phyloP scores from a whole-genome alignment of 1,140 invertebrate species.

The Zaprionus inermis region DNA sequence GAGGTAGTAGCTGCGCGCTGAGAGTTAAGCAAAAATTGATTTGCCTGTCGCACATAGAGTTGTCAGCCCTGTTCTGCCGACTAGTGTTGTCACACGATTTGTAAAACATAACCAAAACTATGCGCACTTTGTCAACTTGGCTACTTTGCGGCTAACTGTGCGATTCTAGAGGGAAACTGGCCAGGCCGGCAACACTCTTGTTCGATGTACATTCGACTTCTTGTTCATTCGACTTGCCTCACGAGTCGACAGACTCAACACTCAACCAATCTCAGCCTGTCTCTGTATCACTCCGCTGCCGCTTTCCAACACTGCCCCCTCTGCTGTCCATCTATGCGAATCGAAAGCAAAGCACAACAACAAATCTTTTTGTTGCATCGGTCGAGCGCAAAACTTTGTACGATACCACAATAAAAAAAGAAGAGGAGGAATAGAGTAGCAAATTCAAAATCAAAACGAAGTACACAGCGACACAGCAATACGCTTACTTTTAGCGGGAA shows the following conservation, averaged over 20 bases:
- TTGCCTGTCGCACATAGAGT: slow-evolving; percentile 19
- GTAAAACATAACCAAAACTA: too few relatives aligned
- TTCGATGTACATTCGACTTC: too few relatives aligned
- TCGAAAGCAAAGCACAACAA: slow-evolving; percentile 42
- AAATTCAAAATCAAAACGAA: slow-evolving; percentile 6
- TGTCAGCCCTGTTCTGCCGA: not conserved
- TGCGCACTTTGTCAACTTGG: not conserved
- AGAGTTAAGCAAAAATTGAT: slow-evolving; percentile 20
- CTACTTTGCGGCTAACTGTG: not conserved
- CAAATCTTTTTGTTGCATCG: slow-evolving; percentile 50
- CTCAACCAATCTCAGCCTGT: slow-evolving; percentile 2
- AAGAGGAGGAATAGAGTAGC: not conserved
- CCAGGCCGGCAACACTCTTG: slow-evolving; percentile 4
- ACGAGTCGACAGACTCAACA: slow-evolving; percentile 11
- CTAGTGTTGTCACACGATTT: too few relatives aligned
- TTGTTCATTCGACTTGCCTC: slow-evolving; percentile 34
- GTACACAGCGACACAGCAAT: not conserved
- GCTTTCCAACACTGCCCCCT: not conserved
- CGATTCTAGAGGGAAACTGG: not conserved
- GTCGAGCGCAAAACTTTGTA: slow-evolving; percentile 21
- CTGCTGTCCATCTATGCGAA: slow-evolving; percentile 31
- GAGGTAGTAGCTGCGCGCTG: not conserved
- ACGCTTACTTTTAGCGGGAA: not conserved
- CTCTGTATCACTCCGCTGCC: not conserved
- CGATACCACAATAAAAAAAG: slow-evolving; percentile 4